Base-by-base conservation (phyloP, 2,113 vertebrate genomes). In the Centropus bengalensis region DNA sequence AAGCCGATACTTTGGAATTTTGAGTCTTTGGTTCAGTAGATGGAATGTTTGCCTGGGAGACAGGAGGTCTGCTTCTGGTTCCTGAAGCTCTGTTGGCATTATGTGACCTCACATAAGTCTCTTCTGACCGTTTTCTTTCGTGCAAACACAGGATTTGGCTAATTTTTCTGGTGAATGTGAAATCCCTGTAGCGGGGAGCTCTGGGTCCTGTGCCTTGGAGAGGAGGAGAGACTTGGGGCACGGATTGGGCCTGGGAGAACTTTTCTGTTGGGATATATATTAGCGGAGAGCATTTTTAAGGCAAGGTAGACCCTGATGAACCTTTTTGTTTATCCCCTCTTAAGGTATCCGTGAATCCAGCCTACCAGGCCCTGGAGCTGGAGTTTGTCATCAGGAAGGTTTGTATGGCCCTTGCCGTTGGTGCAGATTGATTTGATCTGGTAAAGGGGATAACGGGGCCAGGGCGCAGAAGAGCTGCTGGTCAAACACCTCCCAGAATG, bases 291-390 rank as follows among this genome's bases (percentile, higher is more conserved):
- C 2, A 1, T 60, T 84, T 83, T 75, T 36, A 89, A 60, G 56
- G 60, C 22, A 49, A 70, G 24, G 7, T 12, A 64, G 47, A 18
- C 33, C 24, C 75, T 86, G 70, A 91, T 71, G 42, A 38, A 10
- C 22, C 9, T 60, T 85, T 30, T 67, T 62, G 5, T 88, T 79
- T 89, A n/a, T 36, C 89, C 14, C 14, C 58, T 88, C 15, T 45
- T 67, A 64, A 99, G 99, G 99, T 99, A 3, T 98, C 98, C 45
- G 98, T 99, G 92, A 99, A 99, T 95, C 99, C 99, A 66, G 99
- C 98, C 12, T 99, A 99, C 96, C 98, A 99, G 91, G 30, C 96
- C 28, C 64, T 88, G 27, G 99, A 99, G 79, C 91, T 98, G 92
- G 98, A 99, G 94, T 98, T 97, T 89, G 98, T 97, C 6, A 82